A percentile compares a stretch with the other conserved stretches of the same genome.
Conservation (phyloP, 2,113 vertebrate genomes). For the Apus apus region DNA sequence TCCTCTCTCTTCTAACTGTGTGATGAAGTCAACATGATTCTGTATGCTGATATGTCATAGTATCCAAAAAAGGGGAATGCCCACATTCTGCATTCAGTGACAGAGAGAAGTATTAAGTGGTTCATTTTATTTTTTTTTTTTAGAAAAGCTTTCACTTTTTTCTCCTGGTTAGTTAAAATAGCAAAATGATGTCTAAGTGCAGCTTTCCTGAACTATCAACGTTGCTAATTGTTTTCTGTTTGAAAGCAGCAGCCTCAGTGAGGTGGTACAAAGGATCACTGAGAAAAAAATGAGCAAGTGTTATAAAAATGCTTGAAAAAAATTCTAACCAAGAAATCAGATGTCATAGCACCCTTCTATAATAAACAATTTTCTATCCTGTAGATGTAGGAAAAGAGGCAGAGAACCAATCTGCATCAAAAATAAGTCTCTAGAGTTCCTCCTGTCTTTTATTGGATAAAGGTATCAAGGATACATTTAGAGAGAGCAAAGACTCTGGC, state of each 20-base stretch:
- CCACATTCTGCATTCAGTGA: not conserved
- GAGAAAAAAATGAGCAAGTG: fast-evolving
- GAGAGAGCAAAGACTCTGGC: not conserved
- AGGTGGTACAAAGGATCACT: not conserved
- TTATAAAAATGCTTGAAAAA: not conserved
- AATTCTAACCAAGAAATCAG: not conserved
- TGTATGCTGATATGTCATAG: not conserved
- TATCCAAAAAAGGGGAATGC: not conserved
- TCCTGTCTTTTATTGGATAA: not conserved
- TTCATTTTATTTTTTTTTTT: not conserved
- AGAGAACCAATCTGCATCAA: not conserved
- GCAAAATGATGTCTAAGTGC: not conserved
- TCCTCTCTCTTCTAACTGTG: not conserved
- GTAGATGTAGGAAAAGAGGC: not conserved
- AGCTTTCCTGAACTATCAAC: not conserved
- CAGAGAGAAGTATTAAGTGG: not conserved
- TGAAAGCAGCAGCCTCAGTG: not conserved
- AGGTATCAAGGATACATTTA: not conserved
- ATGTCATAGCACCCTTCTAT: not conserved
- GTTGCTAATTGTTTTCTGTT: not conserved
- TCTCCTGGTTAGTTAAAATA: not conserved
- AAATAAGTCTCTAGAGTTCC: not conserved
- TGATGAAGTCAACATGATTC: fast-evolving
- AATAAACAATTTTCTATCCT: not conserved
- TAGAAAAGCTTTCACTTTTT: not conserved